phyloP scores from a whole-genome alignment of 2,888 invertebrate species.

The Andrena dorsata region DNA sequence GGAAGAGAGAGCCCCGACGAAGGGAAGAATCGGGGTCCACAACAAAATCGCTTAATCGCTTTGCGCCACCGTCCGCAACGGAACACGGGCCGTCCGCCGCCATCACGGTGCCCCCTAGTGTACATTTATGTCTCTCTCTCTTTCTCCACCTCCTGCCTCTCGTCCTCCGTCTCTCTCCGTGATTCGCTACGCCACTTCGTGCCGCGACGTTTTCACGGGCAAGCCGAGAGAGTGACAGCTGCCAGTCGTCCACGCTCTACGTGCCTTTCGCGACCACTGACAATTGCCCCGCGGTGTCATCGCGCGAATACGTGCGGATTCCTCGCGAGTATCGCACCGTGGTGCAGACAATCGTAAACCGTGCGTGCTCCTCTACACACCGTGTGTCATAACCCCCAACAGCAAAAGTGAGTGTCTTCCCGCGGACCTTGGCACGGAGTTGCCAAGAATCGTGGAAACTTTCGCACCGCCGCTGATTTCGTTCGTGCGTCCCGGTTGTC shows the following conservation, averaged over 20 bases:
- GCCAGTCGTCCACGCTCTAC: slow-evolving; percentile 74
- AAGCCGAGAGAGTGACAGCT: slow-evolving; percentile 78
- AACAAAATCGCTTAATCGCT: slow-evolving; percentile 85
- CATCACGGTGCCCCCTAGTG: slow-evolving; percentile 78
- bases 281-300: slow-evolving; percentile 63
- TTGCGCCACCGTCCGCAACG: slow-evolving; percentile 84
- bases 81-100: slow-evolving; percentile 75
- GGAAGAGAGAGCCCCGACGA: slow-evolving; percentile 78
- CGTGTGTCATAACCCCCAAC: slow-evolving; percentile 59
- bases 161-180: slow-evolving; percentile 56
- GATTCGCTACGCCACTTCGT: slow-evolving; percentile 75
- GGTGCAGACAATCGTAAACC: slow-evolving; percentile 8
- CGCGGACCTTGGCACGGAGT: slow-evolving; percentile 60
- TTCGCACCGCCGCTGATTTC: slow-evolving; percentile 54
- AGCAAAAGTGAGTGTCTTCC: slow-evolving; percentile 67
- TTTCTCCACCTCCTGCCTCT: slow-evolving; percentile 48
- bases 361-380: slow-evolving; percentile 17
- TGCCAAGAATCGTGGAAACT: slow-evolving; percentile 56
- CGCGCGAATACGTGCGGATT: slow-evolving; percentile 50
- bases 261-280: slow-evolving; percentile 65
- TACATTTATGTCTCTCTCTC: slow-evolving; percentile 66
- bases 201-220: slow-evolving; percentile 78
- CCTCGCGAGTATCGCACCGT: slow-evolving; percentile 33
- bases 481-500: slow-evolving; percentile 77
- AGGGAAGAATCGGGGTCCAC: slow-evolving; percentile 84